These are phyloP conservation scores for Paramormyrops hopkinsi DNA, from an alignment of 2,797 vertebrate genomes.

Conservation along the genomic window DNA sequence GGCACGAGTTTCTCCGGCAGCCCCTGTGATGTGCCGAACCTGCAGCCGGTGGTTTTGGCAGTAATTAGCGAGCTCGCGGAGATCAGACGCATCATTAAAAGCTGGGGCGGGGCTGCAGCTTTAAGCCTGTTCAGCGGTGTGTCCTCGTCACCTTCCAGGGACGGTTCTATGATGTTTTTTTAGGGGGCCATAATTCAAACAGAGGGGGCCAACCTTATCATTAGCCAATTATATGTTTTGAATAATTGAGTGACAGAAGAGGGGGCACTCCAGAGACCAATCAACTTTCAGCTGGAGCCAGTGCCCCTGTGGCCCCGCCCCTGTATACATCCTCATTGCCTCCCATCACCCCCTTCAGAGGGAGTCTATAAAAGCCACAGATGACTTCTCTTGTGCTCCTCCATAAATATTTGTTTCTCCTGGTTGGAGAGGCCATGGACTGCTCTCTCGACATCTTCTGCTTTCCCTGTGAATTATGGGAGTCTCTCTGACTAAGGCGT, in stretches of 20 bases:
- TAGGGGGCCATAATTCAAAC: background rate
- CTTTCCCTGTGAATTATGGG: background rate
- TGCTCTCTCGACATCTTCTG: background rate
- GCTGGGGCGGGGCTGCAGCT: background rate
- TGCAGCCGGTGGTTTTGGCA: background rate
- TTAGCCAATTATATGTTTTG: background rate
- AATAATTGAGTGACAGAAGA: background rate
- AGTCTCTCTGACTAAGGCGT: background rate
- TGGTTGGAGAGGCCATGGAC: background rate
- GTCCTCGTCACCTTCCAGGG: background rate
- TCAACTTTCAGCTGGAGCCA: background rate
- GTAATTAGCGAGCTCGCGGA: background rate
- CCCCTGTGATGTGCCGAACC: constrained; percentile 5
- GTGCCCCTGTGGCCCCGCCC: background rate
- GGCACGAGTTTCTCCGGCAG: background rate
- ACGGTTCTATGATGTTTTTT: background rate
- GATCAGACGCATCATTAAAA: constrained; percentile 5
- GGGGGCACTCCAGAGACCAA: background rate
- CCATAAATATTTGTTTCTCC: background rate
- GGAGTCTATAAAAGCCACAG: background rate
- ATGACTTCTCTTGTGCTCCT: background rate
- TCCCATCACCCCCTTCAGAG: background rate
- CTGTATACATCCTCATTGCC: background rate
- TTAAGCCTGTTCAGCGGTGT: background rate
- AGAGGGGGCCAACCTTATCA: background rate